A percentile compares a stretch with the other conserved stretches of the same genome.
phyloP scores from a whole-genome alignment of 2,797 vertebrate genomes.

The Liparis tanakae region DNA sequence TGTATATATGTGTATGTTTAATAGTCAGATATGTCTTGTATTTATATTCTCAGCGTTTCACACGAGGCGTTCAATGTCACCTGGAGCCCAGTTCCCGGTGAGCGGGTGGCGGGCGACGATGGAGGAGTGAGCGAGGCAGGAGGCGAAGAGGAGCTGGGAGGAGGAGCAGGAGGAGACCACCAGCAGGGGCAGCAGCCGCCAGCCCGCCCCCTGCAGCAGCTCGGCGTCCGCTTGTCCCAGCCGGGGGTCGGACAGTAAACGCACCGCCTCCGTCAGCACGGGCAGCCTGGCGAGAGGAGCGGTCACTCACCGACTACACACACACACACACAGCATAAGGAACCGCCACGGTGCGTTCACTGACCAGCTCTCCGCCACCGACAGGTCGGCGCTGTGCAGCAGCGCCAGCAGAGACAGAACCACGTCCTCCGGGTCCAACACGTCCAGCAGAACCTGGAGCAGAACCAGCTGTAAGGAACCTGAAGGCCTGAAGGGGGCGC shows the following conservation, averaged over 20 bases:
- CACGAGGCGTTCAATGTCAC: not conserved
- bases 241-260: conserved; percentile 80
- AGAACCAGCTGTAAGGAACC: too few species aligned
- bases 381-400: conserved; percentile 82
- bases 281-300: conserved; percentile 78
- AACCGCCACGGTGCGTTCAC: conserved; percentile 34
- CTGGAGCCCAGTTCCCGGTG: conserved; percentile 86
- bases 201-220: conserved; percentile 73
- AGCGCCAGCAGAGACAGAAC: conserved; percentile 84
- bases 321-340: not conserved
- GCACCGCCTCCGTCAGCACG: conserved; percentile 78
- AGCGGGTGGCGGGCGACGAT: conserved; percentile 86
- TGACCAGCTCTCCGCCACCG: conserved; percentile 84
- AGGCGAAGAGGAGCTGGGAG: conserved; percentile 78
- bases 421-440: conserved; percentile 72
- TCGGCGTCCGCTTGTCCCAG: conserved; percentile 73
- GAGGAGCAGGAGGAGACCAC: conserved; percentile 79
- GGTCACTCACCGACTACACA: too few species aligned
- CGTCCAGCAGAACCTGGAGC: too few species aligned
- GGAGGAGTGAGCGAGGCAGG: conserved; percentile 79
- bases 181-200: conserved; percentile 88
- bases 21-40: too few species aligned
- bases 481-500: not conserved
- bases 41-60: too few species aligned
- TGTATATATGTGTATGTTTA: too few species aligned